phyloP scores from a whole-genome alignment of 2,113 vertebrate genomes.

The Myanophis thanlyinensis region DNA sequence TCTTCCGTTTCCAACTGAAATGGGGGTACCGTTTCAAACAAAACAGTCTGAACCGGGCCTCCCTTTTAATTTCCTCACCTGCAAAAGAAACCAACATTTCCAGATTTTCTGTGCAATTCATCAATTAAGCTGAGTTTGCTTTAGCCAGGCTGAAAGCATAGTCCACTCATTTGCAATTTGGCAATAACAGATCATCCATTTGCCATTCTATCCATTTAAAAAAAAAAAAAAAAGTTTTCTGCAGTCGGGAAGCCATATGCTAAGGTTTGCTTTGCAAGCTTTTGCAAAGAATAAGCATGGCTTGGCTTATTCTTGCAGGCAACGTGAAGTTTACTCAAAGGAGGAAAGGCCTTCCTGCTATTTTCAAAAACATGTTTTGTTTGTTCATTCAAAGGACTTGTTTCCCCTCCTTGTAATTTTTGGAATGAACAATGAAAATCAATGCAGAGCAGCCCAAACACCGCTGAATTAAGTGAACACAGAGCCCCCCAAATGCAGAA shows the following conservation, averaged over 20 bases:
- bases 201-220: not conserved
- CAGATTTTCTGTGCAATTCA: constrained; percentile 5
- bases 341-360: not conserved
- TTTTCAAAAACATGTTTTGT: not conserved
- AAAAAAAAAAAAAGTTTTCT: not conserved
- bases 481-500: not conserved
- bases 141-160: not conserved
- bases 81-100: constrained; percentile 4
- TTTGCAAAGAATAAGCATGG: not conserved
- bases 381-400: not conserved
- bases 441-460: not conserved
- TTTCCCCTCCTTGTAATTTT: not conserved
- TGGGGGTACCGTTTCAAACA: not conserved
- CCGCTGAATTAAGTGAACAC: not conserved
- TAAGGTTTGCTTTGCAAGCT: not conserved
- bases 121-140: not conserved
- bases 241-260: not conserved
- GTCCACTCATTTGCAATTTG: not conserved
- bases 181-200: not conserved
- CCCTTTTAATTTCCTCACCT: not conserved
- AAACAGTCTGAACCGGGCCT: not conserved
- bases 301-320: not conserved
- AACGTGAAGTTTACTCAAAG: not conserved
- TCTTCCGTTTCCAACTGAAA: constrained; percentile 18
- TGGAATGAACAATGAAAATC: not conserved